Evolutionary conservation across 2,888 invertebrate species (phyloP), one percentile per base, ranked within the genome.

Genomic region (Amaurobius ferox): DNA sequence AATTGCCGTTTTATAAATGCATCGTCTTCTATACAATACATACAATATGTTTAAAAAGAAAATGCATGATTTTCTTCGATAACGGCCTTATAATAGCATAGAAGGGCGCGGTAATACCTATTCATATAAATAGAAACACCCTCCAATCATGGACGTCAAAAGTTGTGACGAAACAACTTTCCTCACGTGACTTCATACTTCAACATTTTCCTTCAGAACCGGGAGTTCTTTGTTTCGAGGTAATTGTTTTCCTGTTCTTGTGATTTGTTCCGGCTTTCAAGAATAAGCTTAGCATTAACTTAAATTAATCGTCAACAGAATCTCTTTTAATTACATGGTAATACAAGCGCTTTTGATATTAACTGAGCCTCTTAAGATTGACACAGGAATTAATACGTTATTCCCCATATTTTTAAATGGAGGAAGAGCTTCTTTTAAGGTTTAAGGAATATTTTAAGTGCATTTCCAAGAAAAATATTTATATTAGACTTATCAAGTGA

Each of bases 241-340:
- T 71, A 77, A 83, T 71, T 77, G 66, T 83, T 77, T 83, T 64
- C 71, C 83, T 76, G 44, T 64, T 71, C 48, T 30, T 61, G 55
- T 64, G 62, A 70, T 23, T 62, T 26, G 28, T 83, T 66, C 62
- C 48, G 39, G 48, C 16, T 76, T 32, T 81, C 11, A 35, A 35
- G n/a, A 35, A 35, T 11, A 64, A 64, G 44, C n/a, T 16, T 44
- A 2, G 9, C 2, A 44, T 16, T 44, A 44, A 16, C 44, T 16
- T n/a, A 23, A 26, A 61, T 78, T 19, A 55, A 68, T 68, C 26
- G 32, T 16, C 7, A n/a, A 35, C 26, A 39, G 44, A 48, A 35
- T 19, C 29, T 11, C 32, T 35, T 55, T 68, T 39, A 61, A 77
- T 68, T 68, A 76, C 28, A 30, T 28, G 0, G 28, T 13, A 19